These are phyloP conservation scores for Polyommatus icarus DNA, from an alignment of 2,888 invertebrate genomes.

Conservation along the genomic window DNA sequence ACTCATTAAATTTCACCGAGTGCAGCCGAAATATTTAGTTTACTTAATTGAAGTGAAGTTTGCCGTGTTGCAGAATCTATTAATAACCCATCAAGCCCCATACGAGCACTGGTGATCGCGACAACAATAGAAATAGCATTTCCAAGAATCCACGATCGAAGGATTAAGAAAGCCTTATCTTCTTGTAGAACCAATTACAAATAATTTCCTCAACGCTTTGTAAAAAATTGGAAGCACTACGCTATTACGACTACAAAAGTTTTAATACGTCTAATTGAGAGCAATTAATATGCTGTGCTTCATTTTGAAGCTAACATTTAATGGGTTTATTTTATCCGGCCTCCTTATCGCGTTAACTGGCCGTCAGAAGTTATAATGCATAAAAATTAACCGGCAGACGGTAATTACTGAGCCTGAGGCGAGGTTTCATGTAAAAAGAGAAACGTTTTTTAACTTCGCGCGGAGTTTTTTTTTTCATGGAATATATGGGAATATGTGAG, in stretches of 20 bases:
- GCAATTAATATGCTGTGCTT: background rate
- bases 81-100: too few species aligned
- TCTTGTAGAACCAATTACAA: too few species aligned
- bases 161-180: too few species aligned
- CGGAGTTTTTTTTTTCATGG: background rate
- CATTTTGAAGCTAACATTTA: background rate
- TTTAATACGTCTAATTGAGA: background rate
- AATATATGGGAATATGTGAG: background rate
- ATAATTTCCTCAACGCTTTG: background rate
- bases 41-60: too few species aligned
- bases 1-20: too few species aligned
- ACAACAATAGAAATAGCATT: too few species aligned
- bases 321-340: background rate
- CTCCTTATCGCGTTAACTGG: background rate
- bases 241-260: background rate
- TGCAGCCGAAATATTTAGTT: too few species aligned
- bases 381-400: conserved; percentile 1
- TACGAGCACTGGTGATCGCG: too few species aligned
- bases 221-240: background rate
- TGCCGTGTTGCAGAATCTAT: too few species aligned
- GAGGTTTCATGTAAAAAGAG: background rate
- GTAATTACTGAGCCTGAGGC: background rate
- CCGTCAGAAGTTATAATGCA: conserved; percentile 9
- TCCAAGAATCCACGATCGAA: too few species aligned
- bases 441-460: background rate